Evolutionary conservation across 2,113 vertebrate species (phyloP), one percentile per base, ranked within the genome.

Genomic region (Clarias macrocephalus): DNA sequence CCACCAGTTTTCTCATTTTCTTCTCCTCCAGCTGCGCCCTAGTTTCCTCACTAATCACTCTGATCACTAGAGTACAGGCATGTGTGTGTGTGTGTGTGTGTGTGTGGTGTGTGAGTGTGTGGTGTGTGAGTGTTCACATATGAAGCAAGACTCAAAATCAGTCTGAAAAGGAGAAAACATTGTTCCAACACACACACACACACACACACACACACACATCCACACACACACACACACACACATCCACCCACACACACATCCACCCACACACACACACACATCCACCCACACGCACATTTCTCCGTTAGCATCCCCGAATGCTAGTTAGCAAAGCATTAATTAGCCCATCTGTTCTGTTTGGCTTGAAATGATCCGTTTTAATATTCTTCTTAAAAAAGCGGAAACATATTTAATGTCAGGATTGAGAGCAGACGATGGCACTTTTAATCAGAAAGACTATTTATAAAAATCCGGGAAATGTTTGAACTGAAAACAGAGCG

Each of bases 41-140:
- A 88, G 33, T 85, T 88, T 85, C 28, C 87, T 73, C 75, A 60
- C 87, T 88, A 85, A 85, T 85, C 85, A 86, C 77, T 62, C 85
- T 60, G 77, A 70, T 86, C 85, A 81, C 85, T 56, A 88, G 85
- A 86, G 65, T 66, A 79, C 48, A 33, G 25, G 42, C 9, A n/a
- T 63, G 57, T 76, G 72, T 76, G 59, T 76, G 72, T 52, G 84
- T 63, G 84, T 21, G 72, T 63, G 57, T 48, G 84, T 28, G 54
- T 57, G 82, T 57, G 28, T 57, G 52, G 33, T 33, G 33, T 33
- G 33, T 33, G 33, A 1, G 33, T 57, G 82, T 59, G 68, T 52
- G 60, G 63, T 28, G n/a, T 59, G 77, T 19, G 56, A 30, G 77
- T n/a, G 56, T 9, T 18, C 56, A 60, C 19, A 60, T 52, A 80